Base-by-base conservation (phyloP, 2,797 vertebrate genomes). In the Brachyrhaphis roseni region DNA sequence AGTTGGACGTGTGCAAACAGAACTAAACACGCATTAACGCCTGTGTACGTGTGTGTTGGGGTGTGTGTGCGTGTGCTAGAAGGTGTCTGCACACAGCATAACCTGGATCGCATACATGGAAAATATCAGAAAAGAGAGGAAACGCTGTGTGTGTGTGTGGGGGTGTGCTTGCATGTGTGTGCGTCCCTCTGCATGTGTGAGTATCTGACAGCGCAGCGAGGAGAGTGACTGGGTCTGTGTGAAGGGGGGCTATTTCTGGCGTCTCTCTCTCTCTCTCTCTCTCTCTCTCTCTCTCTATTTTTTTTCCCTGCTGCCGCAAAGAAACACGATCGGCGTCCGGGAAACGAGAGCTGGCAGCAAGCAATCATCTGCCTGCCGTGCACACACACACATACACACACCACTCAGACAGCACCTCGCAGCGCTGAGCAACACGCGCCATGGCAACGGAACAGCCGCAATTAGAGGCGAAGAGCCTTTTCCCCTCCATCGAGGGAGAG, bases 381-480 rank as follows among this genome's bases (percentile, higher is more conserved):
- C 83, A 78, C 84, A 78, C 86, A 86, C 77, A 80, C 82, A 81
- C 86, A 74, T 86, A 74, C 88, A 75, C 83, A 80, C 79, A 85
- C 82, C 86, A 86, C 78, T 80, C 86, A 86, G 77, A 86, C 80
- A 86, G 87, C 91, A 91, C 91, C 91, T 92, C 88, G 72, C 92
- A 93, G 92, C 82, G 85, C 90, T 72, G 88, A 92, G 92, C 92
- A 93, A 93, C 93, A 91, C 89, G 94, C 94, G 88, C 95, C 93
- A 94, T 95, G 93, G 93, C 94, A 95, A 95, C 94, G 92, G 92
- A 95, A 94, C 93, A 93, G 94, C 94, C 92, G 93, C 93, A 95
- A 94, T 95, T 94, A 95, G 93, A 94, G 93, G 92, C 93, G 87
- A 93, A 94, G 92, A 95, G 93, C 92, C 92, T 94, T 94, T 95